phyloP scores from a whole-genome alignment of 2,113 vertebrate species.

The Mesoclemmys tuberculata region DNA sequence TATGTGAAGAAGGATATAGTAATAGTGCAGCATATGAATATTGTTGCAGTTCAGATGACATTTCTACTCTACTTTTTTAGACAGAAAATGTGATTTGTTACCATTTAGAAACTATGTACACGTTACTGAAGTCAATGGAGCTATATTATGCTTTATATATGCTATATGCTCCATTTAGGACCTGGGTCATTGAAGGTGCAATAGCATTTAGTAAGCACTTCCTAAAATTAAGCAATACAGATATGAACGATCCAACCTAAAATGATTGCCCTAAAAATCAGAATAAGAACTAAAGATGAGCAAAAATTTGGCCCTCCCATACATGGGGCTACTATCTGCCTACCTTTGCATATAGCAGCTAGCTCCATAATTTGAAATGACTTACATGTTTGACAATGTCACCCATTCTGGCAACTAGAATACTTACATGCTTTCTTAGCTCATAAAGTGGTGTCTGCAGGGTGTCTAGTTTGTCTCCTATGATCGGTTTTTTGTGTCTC shows the following conservation, averaged over 20 bases:
- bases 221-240: neutral
- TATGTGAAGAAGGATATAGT: neutral
- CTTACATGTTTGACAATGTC: neutral
- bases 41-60: neutral
- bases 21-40: neutral
- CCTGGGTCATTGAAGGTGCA: neutral
- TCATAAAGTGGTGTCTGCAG: neutral
- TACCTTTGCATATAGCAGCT: neutral
- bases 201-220: neutral
- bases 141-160: rapidly evolving
- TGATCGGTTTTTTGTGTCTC: neutral
- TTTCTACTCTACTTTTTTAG: neutral
- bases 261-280: neutral
- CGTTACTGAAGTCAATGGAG: neutral
- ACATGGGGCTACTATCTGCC: neutral
- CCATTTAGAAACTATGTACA: rapidly evolving
- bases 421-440: neutral
- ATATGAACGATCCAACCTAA: rapidly evolving
- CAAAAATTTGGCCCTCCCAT: neutral
- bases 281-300: neutral
- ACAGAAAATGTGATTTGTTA: too few relatives aligned
- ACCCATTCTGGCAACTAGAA: neutral
- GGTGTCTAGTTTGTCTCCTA: neutral
- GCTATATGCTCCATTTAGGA: rapidly evolving
- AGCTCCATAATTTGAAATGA: neutral